phyloP scores from a whole-genome alignment of 2,797 vertebrate genomes.

The Semaprochilodus insignis region DNA sequence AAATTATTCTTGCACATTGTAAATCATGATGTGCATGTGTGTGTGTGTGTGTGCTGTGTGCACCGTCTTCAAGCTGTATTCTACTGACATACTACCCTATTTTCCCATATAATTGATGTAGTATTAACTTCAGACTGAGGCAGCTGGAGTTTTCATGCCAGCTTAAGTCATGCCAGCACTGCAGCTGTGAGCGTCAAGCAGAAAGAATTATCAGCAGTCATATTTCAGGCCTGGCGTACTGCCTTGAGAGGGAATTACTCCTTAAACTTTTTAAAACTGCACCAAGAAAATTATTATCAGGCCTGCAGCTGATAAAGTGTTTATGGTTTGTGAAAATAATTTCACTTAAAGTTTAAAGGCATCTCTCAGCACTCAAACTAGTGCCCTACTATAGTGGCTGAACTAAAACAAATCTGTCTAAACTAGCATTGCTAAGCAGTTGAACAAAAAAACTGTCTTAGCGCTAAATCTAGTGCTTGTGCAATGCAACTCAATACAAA shows the following conservation, averaged over 20 bases:
- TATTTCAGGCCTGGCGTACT: background rate
- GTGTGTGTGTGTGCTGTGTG: background rate
- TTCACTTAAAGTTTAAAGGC: background rate
- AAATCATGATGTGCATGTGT: background rate
- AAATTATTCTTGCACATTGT: conserved; percentile 6
- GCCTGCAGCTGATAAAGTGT: background rate
- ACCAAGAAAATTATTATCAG: background rate
- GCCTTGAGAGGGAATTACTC: too few species aligned
- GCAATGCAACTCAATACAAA: background rate
- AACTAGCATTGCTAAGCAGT: background rate
- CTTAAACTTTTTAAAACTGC: background rate
- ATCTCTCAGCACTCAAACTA: background rate
- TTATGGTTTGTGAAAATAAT: background rate
- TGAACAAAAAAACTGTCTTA: background rate
- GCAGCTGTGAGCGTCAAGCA: conserved; percentile 2
- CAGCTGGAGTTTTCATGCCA: background rate
- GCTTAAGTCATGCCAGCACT: background rate
- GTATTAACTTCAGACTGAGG: conserved; percentile 2
- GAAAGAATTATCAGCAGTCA: background rate
- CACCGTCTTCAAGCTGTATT: background rate
- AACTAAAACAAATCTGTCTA: too few species aligned
- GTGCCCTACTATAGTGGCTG: background rate
- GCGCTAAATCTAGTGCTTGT: too few species aligned
- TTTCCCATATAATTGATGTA: conserved; percentile 10
- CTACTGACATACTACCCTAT: background rate